Conservation (phyloP, 2,797 vertebrate genomes). For the Xenops minutus region DNA sequence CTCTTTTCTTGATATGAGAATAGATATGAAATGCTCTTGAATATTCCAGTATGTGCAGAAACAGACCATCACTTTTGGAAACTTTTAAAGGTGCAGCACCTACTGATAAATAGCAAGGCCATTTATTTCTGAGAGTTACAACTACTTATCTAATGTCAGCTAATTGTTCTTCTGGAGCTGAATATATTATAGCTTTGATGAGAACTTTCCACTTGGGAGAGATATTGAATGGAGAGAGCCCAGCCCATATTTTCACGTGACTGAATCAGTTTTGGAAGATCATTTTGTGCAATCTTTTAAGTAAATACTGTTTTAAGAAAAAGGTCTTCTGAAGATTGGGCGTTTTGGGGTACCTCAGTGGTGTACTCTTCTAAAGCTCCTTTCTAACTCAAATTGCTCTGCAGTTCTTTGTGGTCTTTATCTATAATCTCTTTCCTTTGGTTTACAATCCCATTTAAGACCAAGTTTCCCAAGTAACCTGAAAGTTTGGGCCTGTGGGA, state of each 20-base stretch:
- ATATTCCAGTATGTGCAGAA: constrained; percentile 45
- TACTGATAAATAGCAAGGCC: background rate
- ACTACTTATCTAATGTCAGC: background rate
- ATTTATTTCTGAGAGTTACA: background rate
- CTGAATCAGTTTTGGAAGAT: constrained; percentile 3
- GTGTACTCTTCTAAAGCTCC: background rate
- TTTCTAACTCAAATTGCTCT: background rate
- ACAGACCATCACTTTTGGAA: constrained; percentile 22
- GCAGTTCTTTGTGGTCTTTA: background rate
- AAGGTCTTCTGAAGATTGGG: background rate
- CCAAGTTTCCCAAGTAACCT: background rate
- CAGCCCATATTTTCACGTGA: background rate
- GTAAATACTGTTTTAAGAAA: background rate
- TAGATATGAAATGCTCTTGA: constrained; percentile 66
- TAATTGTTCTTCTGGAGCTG: constrained; percentile 33
- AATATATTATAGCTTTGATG: background rate
- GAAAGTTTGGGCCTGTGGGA: background rate
- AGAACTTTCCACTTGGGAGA: background rate
- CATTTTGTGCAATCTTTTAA: background rate
- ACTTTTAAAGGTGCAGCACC: constrained; percentile 20
- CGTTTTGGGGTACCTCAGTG: background rate
- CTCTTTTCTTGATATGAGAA: constrained; percentile 75
- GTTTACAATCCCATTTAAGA: background rate
- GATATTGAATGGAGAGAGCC: background rate
- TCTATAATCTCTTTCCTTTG: background rate